These are phyloP conservation scores for Mactra quadrangularis DNA, from an alignment of 1,140 invertebrate species.

Conservation along the genomic window DNA sequence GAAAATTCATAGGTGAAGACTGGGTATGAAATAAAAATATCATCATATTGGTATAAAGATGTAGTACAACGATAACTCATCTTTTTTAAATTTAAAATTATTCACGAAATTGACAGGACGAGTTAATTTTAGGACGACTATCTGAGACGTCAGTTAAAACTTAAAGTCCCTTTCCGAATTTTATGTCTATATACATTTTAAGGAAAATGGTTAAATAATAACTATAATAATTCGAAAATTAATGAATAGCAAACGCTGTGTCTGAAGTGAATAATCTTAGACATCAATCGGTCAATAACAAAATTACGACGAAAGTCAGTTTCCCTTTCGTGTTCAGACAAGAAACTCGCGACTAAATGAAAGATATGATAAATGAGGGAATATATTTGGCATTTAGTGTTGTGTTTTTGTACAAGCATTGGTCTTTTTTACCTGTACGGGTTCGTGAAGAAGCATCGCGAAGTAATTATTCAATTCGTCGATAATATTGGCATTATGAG, in stretches of 20 bases:
- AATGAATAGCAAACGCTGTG: not conserved
- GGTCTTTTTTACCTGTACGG: slow-evolving; percentile 66
- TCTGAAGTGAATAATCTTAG: not conserved
- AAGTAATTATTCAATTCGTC: not conserved
- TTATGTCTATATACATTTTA: too few species aligned
- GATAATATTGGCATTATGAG: slow-evolving; percentile 13
- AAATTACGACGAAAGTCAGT: not conserved
- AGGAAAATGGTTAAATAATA: too few species aligned
- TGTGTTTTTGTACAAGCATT: not conserved
- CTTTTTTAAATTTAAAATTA: too few species aligned
- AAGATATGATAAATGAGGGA: not conserved
- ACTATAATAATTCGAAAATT: too few species aligned
- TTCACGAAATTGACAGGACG: too few species aligned
- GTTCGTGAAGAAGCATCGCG: slow-evolving; percentile 70
- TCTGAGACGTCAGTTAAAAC: too few species aligned
- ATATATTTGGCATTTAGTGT: not conserved
- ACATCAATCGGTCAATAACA: not conserved
- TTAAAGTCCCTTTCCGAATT: too few species aligned
- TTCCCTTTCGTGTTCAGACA: not conserved
- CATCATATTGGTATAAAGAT: too few species aligned
- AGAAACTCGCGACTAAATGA: not conserved
- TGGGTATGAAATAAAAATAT: too few species aligned
- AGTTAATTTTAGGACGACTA: too few species aligned
- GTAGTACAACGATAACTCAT: too few species aligned
- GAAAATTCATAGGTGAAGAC: too few species aligned